Conservation (phyloP, 1,140 invertebrate species). For the Schlechtendalia chinensis region DNA sequence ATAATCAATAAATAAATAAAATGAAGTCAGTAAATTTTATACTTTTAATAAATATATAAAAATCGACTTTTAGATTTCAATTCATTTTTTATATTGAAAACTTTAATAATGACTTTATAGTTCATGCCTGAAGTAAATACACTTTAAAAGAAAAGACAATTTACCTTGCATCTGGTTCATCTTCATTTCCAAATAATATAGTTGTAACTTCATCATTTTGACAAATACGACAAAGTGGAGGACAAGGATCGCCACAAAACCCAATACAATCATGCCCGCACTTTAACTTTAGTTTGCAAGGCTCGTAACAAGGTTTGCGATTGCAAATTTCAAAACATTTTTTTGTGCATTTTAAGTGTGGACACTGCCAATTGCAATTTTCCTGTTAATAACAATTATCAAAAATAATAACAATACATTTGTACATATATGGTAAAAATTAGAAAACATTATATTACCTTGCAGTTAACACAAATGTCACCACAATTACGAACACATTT, state of each 20-base stretch:
- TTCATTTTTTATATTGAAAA: too few relatives aligned
- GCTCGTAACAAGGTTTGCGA: constrained; percentile 59
- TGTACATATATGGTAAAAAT: not conserved
- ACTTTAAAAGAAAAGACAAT: not conserved
- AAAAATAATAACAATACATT: too few relatives aligned
- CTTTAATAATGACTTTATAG: too few relatives aligned
- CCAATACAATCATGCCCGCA: constrained; percentile 67
- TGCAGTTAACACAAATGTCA: constrained; percentile 62
- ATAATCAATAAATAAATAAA: too few relatives aligned
- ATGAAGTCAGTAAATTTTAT: too few relatives aligned
- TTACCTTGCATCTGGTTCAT: constrained; percentile 61
- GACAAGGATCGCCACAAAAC: constrained; percentile 68
- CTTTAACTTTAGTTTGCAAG: constrained; percentile 58
- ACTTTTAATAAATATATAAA: too few relatives aligned
- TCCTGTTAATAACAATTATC: constrained; percentile 55
- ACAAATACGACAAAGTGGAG: constrained; percentile 60
- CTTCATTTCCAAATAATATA: constrained; percentile 63
- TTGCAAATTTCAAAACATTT: constrained; percentile 61
- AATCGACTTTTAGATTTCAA: too few relatives aligned
- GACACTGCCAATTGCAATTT: constrained; percentile 58
- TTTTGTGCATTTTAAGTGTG: constrained; percentile 61
- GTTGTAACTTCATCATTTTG: constrained; percentile 57
- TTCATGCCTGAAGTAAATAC: too few relatives aligned
- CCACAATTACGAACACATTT: constrained; percentile 63
- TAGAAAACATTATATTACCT: constrained; percentile 58